A percentile compares a stretch with the other conserved stretches of the same genome.
Conservation (phyloP, 2,888 invertebrate genomes). For the Calameuta idolon region DNA sequence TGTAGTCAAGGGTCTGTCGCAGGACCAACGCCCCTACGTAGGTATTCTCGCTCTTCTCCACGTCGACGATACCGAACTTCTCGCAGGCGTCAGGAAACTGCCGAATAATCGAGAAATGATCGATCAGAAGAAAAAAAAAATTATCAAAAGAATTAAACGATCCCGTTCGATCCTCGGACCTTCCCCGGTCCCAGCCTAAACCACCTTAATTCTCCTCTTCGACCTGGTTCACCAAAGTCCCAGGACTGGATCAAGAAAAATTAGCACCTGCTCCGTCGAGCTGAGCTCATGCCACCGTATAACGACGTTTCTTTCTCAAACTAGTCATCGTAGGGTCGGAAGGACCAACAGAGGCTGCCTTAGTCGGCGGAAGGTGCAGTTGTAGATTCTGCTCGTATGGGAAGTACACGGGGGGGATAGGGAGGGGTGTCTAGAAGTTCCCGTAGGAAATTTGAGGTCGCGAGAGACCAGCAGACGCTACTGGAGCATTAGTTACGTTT, state of each 20-base stretch:
- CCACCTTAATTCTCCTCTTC: neutral
- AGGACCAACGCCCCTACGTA: constrained; percentile 82
- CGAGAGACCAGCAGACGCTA: neutral
- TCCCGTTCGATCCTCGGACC: neutral
- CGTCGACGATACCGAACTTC: constrained; percentile 75
- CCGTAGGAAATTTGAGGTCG: neutral
- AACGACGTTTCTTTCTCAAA: neutral
- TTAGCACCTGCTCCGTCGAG: neutral
- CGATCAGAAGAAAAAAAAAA: neutral
- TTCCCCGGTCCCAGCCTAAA: neutral
- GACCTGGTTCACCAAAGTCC: neutral
- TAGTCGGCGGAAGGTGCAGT: too few species aligned
- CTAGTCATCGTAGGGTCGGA: neutral
- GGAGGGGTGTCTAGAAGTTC: neutral
- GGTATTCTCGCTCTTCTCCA: constrained; percentile 75
- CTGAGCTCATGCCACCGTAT: neutral
- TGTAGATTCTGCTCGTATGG: neutral
- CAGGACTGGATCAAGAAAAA: neutral
- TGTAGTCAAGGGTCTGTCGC: constrained; percentile 79
- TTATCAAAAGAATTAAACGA: too few species aligned
- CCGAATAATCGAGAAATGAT: neutral
- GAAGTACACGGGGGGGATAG: neutral
- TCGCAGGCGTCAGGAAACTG: constrained; percentile 80
- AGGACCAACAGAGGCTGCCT: neutral
- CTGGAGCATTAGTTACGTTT: constrained; percentile 34